These are phyloP conservation scores for Cheilosia pagana DNA, from an alignment of 2,888 invertebrate species.

Conservation along the genomic window DNA sequence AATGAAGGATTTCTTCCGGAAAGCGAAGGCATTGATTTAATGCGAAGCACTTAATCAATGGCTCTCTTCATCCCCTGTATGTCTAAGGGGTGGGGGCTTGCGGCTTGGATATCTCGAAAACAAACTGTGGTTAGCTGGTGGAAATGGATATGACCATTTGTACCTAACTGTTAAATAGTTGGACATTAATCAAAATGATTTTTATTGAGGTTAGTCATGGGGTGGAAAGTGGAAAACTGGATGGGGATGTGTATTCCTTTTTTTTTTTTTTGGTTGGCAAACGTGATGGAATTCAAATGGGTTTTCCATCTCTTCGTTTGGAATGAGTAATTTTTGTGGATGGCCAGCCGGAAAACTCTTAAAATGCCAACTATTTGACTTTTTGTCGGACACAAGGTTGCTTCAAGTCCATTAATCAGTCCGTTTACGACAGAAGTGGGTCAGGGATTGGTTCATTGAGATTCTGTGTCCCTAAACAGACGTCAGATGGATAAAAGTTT, in stretches of 20 bases:
- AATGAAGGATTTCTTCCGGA: constrained; percentile 59
- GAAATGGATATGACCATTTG: constrained; percentile 72
- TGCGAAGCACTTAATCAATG: constrained; percentile 80
- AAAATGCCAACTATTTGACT: constrained; percentile 45
- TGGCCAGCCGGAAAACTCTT: constrained; percentile 40
- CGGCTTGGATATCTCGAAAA: constrained; percentile 31
- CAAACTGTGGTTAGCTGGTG: constrained; percentile 46
- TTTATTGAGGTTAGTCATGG: constrained; percentile 61
- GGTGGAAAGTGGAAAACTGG: not conserved
- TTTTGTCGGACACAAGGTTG: constrained; percentile 47
- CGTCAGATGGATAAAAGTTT: no score
- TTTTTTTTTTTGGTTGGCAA: constrained; percentile 31
- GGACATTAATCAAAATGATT: constrained; percentile 73
- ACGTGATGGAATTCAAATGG: constrained; percentile 64
- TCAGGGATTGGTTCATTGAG: constrained; percentile 15
- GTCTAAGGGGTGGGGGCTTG: not conserved
- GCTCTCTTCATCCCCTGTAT: constrained; percentile 2
- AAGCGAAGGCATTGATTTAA: constrained; percentile 79
- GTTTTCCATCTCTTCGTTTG: constrained; percentile 26
- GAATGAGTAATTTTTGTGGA: not conserved
- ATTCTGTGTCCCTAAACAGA: no score
- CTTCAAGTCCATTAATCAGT: constrained; percentile 48
- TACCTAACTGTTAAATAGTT: constrained; percentile 74
- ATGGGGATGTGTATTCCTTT: not conserved
- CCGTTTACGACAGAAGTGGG: constrained; percentile 46